Evolutionary conservation across 64 coral and sea anemone genomes (phyloP).

Genomic region (Exaiptasia diaphana): DNA sequence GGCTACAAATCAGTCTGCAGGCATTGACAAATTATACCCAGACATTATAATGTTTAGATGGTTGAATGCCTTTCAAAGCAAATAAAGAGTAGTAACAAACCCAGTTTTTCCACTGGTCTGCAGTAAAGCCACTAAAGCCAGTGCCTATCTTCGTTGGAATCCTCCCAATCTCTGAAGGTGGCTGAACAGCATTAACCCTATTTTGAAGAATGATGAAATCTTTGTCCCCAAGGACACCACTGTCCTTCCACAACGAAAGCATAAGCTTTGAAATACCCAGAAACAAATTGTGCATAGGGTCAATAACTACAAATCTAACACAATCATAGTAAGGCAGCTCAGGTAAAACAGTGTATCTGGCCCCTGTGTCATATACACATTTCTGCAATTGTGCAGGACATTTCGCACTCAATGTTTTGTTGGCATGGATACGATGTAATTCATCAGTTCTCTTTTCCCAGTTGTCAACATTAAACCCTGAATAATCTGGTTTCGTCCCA

Average conservation of each 20-base stretch:
- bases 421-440: not conserved
- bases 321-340: not conserved
- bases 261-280: conserved; percentile 26
- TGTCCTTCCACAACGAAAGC: conserved; percentile 11
- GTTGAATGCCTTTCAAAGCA: conserved; percentile 36
- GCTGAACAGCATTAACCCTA: conserved; percentile 5
- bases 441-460: not conserved
- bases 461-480: conserved; percentile 16
- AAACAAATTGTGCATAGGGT: conserved; percentile 58
- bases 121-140: conserved; percentile 11
- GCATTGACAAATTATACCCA: conserved; percentile 36
- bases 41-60: not conserved
- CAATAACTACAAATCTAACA: conserved; percentile 6
- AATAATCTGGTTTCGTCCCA: conserved; percentile 27
- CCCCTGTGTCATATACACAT: not conserved
- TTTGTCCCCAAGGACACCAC: not conserved
- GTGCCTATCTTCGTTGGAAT: conserved; percentile 34
- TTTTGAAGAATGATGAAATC: conserved; percentile 11
- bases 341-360: not conserved
- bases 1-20: not conserved
- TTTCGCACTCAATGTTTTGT: not conserved
- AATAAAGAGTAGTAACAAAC: conserved; percentile 12
- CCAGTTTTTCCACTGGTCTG: conserved; percentile 62
- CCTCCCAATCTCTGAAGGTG: conserved; percentile 16
- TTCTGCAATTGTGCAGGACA: not conserved